Conservation (phyloP, 2,888 invertebrate species). For the Anodontia alba region DNA sequence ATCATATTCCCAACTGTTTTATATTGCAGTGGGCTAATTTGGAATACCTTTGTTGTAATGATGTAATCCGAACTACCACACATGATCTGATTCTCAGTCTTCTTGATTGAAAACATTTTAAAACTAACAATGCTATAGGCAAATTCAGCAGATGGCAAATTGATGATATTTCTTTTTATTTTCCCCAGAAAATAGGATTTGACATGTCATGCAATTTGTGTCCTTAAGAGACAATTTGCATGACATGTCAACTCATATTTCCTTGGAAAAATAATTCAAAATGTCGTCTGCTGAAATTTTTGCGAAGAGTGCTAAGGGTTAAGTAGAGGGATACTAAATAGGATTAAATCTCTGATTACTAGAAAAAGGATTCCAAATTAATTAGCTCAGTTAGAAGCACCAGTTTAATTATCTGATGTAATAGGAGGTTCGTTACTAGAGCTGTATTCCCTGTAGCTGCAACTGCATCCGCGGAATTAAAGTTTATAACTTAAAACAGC, state of each 20-base stretch:
- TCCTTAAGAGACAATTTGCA: no score
- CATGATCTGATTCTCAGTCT: background rate
- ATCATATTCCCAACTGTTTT: no score
- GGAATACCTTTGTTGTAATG: background rate
- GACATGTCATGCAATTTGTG: no score
- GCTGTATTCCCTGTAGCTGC: background rate
- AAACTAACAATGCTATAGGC: no score
- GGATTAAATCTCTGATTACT: background rate
- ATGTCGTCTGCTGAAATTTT: no score
- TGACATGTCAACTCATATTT: no score
- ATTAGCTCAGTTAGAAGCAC: background rate
- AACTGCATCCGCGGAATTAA: background rate
- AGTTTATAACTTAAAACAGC: background rate
- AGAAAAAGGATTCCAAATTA: background rate
- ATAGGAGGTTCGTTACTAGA: background rate
- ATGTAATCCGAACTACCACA: background rate
- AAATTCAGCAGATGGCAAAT: no score
- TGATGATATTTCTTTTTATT: no score
- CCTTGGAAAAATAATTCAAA: no score
- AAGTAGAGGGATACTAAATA: background rate
- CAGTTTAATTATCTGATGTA: background rate
- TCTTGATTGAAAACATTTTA: background rate
- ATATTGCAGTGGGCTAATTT: no score
- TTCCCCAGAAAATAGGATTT: no score
- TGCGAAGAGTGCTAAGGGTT: no score